Base-by-base conservation (phyloP, 2,113 vertebrate genomes). In the Trematomus loennbergii region DNA sequence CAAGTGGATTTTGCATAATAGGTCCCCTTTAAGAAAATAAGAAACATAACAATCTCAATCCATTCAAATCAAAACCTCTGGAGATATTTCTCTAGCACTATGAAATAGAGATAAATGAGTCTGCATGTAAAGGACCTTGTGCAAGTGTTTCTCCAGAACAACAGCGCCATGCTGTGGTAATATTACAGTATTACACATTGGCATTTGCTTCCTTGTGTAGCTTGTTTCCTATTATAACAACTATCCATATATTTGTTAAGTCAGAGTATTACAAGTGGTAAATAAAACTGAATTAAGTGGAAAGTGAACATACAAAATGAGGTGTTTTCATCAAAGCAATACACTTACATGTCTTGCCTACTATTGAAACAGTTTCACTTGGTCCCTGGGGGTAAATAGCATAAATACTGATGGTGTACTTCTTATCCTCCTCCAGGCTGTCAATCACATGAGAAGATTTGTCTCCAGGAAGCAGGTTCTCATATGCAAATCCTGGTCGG, bases 351-450 rank as follows among this genome's bases (percentile, higher is more conserved):
- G 97, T 98, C 92, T 93, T 96, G 3, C 95, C 96, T 36, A 92
- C 78, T 1, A 94, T 40, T 43, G 96, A 95, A 71, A 95, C 93
- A 0, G 96, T 94, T 68, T 96, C 91, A 81, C 95, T 97, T 0
- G 86, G 89, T 1, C 96, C 97, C 84, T 97, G 89, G 0, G 93
- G 94, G 40, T 95, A 96, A 66, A 96, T 61, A 0, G 95, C 93
- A 0, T 94, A 96, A 86, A 98, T 96, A 89, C 91, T 96, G 92
- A 97, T 63, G 6, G 72, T 95, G 87, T 97, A 98, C 12, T 95
- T 95, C 83, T 89, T 94, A 17, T 97, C 96, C 79, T 97, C 96
- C 72, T 96, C 93, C 85, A 98, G 78, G 84, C 95, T 95, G 69
- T 96, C 95, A 84, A 98, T 95, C 77, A 96, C 58, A 2, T 97